Conservation (phyloP, 2,113 vertebrate species). For the Oreotragus oreotragus region DNA sequence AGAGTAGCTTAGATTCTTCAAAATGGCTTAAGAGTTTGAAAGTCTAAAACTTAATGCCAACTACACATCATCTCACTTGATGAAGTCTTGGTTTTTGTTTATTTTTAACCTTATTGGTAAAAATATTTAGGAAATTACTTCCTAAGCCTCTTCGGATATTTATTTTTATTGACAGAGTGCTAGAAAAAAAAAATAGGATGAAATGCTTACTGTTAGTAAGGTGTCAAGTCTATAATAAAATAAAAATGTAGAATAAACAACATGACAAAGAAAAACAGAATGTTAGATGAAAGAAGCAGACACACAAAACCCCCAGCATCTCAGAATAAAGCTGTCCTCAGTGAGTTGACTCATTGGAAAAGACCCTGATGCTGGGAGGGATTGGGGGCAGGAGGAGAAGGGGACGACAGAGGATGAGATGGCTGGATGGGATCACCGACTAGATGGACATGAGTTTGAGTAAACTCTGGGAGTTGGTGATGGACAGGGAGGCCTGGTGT, state of each 20-base stretch:
- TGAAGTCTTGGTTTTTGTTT: constrained; percentile 33
- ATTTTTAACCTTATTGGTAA: neutral
- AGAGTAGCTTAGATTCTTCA: too few species aligned
- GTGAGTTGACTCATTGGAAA: neutral
- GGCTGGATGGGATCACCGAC: too few species aligned
- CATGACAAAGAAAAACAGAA: neutral
- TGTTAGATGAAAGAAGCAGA: neutral
- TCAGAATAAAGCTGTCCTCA: neutral
- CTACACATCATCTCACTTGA: constrained; percentile 34
- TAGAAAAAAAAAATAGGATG: neutral
- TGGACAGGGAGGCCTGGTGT: neutral
- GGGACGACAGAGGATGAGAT: too few species aligned
- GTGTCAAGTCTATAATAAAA: neutral
- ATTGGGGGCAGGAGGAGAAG: too few species aligned
- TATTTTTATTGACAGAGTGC: constrained; percentile 4
- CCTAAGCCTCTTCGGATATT: neutral
- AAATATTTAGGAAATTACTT: constrained; percentile 7
- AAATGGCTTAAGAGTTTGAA: neutral
- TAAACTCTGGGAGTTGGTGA: neutral
- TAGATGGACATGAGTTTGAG: too few species aligned
- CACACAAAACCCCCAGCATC: too few species aligned
- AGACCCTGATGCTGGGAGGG: too few species aligned
- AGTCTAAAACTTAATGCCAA: neutral
- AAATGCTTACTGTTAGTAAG: neutral
- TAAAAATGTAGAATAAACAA: constrained; percentile 6